Percentiles rank a stretch among this genome's conserved stretches.
These are phyloP conservation scores for Hylomyscus alleni DNA, from an alignment of 2,797 vertebrate species.

Conservation along the genomic window DNA sequence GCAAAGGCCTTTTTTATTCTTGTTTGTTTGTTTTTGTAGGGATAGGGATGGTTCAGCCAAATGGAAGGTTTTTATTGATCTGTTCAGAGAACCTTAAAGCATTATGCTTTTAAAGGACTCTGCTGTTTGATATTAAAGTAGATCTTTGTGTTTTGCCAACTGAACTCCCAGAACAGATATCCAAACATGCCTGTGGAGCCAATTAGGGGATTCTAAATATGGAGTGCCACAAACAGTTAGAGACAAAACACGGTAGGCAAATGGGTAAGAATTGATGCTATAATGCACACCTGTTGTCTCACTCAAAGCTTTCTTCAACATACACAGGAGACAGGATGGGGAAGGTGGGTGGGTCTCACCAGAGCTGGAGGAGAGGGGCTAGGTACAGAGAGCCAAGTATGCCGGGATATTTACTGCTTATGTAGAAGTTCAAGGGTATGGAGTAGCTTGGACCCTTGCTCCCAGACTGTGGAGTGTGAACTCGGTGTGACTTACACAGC, in stretches of 20 bases:
- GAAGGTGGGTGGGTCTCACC: not conserved
- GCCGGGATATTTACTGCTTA: not conserved
- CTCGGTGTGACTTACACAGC: not conserved
- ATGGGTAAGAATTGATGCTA: not conserved
- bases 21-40: not conserved
- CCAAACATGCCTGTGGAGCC: not conserved
- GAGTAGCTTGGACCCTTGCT: not conserved
- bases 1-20: not conserved
- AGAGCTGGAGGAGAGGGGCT: not conserved
- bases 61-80: slow-evolving; percentile 39
- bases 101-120: not conserved
- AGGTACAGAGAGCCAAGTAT: not conserved
- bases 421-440: not conserved
- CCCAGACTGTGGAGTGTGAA: not conserved
- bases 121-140: slow-evolving; percentile 32
- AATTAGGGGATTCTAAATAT: slow-evolving; percentile 3
- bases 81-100: slow-evolving; percentile 1
- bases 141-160: not conserved
- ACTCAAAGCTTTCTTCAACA: not conserved
- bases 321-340: not conserved
- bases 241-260: not conserved
- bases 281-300: not conserved
- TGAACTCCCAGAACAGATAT: not conserved
- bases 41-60: not conserved
- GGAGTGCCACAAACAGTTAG: not conserved